Conservation (phyloP, 2,888 invertebrate genomes). For the Coleophora flavipennella region DNA sequence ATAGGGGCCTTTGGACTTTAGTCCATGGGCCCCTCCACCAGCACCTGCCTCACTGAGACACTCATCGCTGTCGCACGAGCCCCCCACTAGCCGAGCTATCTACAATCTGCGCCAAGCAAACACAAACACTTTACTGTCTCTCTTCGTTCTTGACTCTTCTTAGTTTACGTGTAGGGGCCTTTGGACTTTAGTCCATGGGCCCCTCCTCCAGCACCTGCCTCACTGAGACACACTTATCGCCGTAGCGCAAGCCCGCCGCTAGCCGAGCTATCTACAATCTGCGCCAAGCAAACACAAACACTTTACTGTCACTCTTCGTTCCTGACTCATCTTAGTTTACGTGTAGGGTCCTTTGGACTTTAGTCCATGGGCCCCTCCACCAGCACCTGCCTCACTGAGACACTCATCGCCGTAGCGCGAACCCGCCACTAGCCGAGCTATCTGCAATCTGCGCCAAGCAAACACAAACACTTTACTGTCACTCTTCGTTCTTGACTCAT, state of each 20-base stretch:
- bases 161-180: constrained; percentile 73
- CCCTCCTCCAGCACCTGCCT: constrained; percentile 55
- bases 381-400: constrained; percentile 51
- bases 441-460: too few relatives aligned
- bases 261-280: too few relatives aligned
- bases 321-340: too few relatives aligned
- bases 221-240: constrained; percentile 54
- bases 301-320: too few relatives aligned
- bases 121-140: too few relatives aligned
- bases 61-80: constrained; percentile 33
- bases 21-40: constrained; percentile 42
- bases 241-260: constrained; percentile 12
- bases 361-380: constrained; percentile 39
- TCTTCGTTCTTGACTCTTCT: too few relatives aligned
- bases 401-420: constrained; percentile 36
- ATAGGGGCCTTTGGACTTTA: constrained; percentile 56
- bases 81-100: constrained; percentile 5
- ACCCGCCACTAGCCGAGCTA: constrained; percentile 4
- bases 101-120: too few relatives aligned
- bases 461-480: too few relatives aligned
- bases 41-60: constrained; percentile 51
- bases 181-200: constrained; percentile 24
- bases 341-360: constrained; percentile 63
- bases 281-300: too few relatives aligned
- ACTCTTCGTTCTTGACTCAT: too few relatives aligned